Evolutionary conservation across 2,888 invertebrate genomes (phyloP), one percentile per base, ranked within the genome.

Genomic region (Orthonevra nobilis): DNA sequence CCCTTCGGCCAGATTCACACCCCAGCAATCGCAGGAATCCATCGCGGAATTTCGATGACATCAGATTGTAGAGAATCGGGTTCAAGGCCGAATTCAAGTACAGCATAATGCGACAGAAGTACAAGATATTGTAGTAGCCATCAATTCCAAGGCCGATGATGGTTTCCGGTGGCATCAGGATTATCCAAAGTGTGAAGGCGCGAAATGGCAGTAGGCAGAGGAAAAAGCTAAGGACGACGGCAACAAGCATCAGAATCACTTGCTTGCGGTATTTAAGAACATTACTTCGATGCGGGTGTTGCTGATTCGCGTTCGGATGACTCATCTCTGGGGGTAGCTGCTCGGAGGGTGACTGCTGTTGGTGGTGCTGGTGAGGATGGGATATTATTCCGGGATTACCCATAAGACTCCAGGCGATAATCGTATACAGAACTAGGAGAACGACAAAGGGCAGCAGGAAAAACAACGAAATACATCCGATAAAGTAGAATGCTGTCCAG

Each of bases 81-180:
- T 97, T 97, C 61, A 96, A 93, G 7, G 96, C 96, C 46, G 96
- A 96, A 89, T 97, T 97, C 58, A 96, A 91, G 89, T 96, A 96
- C 82, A 96, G 90, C 94, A 97, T 95, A 60, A 96, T 93, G 82
- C 97, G 92, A 86, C 94, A 94, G 89, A 96, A 94, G 88, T 95
- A 96, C 79, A 97, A 90, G 74, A 96, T 90, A 86, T 93, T 94
- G 89, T 94, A 96, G 88, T 95, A 97, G 60, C 92, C 92, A 82
- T 96, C 95, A 85, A 95, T 90, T 73, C 96, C 95, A 84, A 96
- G 90, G 46, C 92, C 89, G 86, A 90, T 89, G 86, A 92, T 90
- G 86, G 92, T 91, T 84, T 94, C 93, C 0, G 92, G 90, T 23
- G 95, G 93, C 42, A 93, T 93, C 69, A 94, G 91, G 61, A 97